Evolutionary conservation across 2,113 vertebrate species (phyloP), one percentile per base, ranked within the genome.

Genomic region (Pantherophis guttatus): DNA sequence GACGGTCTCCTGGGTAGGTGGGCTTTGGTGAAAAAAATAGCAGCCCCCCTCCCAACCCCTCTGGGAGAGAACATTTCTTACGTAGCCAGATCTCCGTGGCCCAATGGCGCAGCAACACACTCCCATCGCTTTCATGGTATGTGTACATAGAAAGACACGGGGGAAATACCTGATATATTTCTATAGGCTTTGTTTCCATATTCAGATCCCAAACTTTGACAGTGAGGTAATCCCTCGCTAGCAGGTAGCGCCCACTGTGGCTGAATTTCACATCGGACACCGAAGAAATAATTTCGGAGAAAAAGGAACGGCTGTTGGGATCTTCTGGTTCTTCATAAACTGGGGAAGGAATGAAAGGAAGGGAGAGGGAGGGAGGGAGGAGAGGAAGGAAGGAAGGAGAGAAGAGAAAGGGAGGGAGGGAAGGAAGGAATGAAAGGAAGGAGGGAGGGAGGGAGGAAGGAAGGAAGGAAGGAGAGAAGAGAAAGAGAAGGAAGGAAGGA

Each of bases 201-300:
- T 99, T 99, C 95, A 99, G 98, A 97, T 99, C 99, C 99, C 99
- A 99, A 95, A 99, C 99, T 96, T 99, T 99, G 97, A 99, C 98
- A 0, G 99, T 99, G 98, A 99, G 98, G 97, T 99, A 99, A 97
- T 99, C 99, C 94, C 99, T 98, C 55, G 99, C 99, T 95, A 99
- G 98, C 98, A 99, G 98, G 97, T 99, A 99, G 93, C 99, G 98
- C 33, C 99, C 99, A 0, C 99, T 99, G 98, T 99, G 99, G 96
- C 99, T 99, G 97, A 99, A 99, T 97, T 99, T 99, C 94, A 99
- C 99, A 10, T 99, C 99, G 0, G 99, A 99, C 97, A 99, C 98
- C 0, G 99, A 99, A 94, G 99, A 99, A 97, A 99, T 99, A 95
- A 99, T 99, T 96, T 99, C 99, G 0, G 99, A 99, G 98, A 99